phyloP scores from a whole-genome alignment of 2,113 vertebrate genomes.

The Spheniscus mendiculus region DNA sequence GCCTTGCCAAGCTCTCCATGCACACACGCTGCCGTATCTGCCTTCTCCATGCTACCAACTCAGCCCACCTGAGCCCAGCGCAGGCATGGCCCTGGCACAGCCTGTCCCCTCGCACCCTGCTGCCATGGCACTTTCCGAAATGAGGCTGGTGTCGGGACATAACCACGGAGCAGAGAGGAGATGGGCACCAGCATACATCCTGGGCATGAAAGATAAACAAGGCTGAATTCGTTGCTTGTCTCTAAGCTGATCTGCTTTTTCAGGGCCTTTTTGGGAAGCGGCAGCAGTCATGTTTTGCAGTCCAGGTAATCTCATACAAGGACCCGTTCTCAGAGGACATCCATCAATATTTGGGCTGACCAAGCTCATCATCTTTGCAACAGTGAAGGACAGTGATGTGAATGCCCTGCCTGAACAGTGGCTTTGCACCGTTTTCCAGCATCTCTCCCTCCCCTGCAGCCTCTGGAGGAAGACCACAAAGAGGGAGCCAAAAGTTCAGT shows the following conservation, averaged over 20 bases:
- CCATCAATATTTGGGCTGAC: neutral
- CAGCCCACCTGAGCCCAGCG: neutral
- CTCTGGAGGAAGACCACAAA: neutral
- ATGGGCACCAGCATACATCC: neutral
- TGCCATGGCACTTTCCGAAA: neutral
- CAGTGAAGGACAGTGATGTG: neutral
- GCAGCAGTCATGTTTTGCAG: neutral
- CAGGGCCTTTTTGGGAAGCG: neutral
- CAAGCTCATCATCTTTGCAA: neutral
- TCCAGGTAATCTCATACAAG: neutral
- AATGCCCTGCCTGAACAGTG: neutral
- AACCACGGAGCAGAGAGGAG: neutral
- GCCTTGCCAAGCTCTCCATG: neutral
- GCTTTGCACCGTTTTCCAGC: neutral
- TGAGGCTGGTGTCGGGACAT: accelerated
- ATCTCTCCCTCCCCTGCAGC: neutral
- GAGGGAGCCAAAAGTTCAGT: neutral
- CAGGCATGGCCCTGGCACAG: neutral
- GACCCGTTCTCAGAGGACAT: neutral
- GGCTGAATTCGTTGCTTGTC: neutral
- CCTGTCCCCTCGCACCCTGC: neutral
- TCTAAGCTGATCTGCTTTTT: neutral
- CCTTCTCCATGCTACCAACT: neutral
- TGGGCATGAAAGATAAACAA: neutral
- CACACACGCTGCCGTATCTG: neutral